Percentiles rank a stretch among this genome's conserved stretches.
phyloP scores from a whole-genome alignment of 2,888 invertebrate genomes.

The Xestia sexstrigata region DNA sequence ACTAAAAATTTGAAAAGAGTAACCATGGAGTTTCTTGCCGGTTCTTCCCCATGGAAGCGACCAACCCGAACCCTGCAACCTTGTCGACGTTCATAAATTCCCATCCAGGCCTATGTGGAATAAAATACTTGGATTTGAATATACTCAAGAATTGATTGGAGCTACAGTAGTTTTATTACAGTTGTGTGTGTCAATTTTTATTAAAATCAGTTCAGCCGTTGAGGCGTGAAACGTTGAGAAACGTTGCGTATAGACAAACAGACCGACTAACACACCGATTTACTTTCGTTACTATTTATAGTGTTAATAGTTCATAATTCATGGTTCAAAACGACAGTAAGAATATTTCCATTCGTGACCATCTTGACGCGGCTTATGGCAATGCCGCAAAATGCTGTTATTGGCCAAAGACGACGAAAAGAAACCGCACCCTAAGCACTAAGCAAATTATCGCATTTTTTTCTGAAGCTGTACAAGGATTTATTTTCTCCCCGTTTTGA shows the following conservation, averaged over 20 bases:
- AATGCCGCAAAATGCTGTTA: not conserved
- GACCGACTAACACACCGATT: not conserved
- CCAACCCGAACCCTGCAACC: too few species aligned
- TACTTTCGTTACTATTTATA: not conserved
- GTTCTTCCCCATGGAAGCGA: too few species aligned
- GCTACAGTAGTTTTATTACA: too few species aligned
- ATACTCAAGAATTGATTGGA: too few species aligned
- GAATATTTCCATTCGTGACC: not conserved
- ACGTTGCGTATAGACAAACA: not conserved
- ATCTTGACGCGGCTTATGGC: not conserved
- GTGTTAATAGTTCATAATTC: too few species aligned
- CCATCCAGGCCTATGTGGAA: too few species aligned
- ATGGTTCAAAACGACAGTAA: too few species aligned
- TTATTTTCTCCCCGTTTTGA: conserved; percentile 17
- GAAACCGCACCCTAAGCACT: not conserved
- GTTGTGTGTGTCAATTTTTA: too few species aligned
- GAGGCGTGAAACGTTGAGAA: not conserved
- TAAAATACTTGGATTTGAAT: too few species aligned
- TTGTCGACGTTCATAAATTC: too few species aligned
- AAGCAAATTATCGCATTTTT: not conserved
- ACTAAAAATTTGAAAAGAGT: too few species aligned
- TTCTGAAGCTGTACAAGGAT: not conserved
- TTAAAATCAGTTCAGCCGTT: not conserved
- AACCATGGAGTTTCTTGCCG: too few species aligned
- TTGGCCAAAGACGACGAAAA: not conserved